Conservation (phyloP, 2,113 vertebrate genomes). For the Crotalus tigris region DNA sequence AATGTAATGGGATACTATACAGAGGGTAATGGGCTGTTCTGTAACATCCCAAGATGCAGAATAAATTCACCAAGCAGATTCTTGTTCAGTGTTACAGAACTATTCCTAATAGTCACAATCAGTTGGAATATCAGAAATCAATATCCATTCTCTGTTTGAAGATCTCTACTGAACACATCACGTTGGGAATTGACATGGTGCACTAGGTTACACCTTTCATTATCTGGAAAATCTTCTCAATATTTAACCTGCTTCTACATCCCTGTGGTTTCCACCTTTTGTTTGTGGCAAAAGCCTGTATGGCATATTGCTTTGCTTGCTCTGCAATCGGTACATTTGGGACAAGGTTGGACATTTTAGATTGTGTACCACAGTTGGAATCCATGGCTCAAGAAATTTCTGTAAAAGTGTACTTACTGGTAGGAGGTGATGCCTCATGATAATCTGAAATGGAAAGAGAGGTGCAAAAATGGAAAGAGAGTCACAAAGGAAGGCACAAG, state of each 20-base stretch:
- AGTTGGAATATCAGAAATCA: neutral
- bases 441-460: conserved; percentile 16
- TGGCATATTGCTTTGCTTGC: neutral
- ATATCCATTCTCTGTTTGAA: neutral
- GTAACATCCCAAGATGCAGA: neutral
- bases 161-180: neutral
- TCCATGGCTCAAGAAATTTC: neutral
- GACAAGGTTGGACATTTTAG: neutral
- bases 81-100: neutral
- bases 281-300: neutral
- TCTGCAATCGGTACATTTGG: neutral
- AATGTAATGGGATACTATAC: neutral
- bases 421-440: neutral
- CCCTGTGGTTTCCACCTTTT: neutral
- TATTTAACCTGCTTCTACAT: neutral
- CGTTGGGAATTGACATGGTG: neutral
- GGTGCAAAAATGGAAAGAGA: neutral
- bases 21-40: neutral
- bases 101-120: neutral
- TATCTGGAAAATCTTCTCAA: neutral
- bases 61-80: neutral
- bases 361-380: neutral
- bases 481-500: neutral
- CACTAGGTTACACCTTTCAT: neutral
- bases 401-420: neutral